Evolutionary conservation across 2,888 invertebrate genomes (phyloP), one percentile per base, ranked within the genome.

Genomic region (Seira musarum): DNA sequence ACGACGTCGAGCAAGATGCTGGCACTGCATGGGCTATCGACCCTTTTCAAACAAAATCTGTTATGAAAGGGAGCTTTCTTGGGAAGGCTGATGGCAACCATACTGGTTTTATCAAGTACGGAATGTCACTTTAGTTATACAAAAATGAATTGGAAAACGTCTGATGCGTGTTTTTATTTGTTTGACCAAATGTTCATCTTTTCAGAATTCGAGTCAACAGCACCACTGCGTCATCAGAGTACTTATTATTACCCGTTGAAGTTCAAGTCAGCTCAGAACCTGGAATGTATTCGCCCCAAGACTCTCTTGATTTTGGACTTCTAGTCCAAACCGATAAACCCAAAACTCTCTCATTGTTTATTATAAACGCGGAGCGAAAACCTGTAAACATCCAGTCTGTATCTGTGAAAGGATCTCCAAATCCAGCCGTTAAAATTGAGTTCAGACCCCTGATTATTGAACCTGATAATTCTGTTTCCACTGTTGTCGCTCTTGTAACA

Each of bases 11-110:
- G 19, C 91, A 90, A 80, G 94, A 94, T 70, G 94, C 94, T 88
- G 96, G 95, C 73, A 93, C 95, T 87, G 90, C 96, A 87, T 97
- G 98, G 98, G 93, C 94, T 89, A 94, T 99, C 88, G 95, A 95
- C 87, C 96, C 98, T 76, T 95, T 94, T 89, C 92, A 94, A 88
- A 92, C 94, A 63, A 96, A 95, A 89, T 93, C 96, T 83, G 93
- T 99, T 80, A 96, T 97, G 90, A 92, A 94, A 86, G 93, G 97
- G 84, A 93, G 93, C 87, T 95, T 96, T 89, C 91, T 94, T 87
- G 95, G 94, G 61, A 91, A 92, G 86, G 90, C 91, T 85, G 93
- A 93, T 88, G 94, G 93, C 88, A 96, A 96, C 89, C 93, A 95
- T 89, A 95, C 95, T 77, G 94, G 95, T 46, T 96, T 94, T 88